Conservation (phyloP, 2,113 vertebrate genomes). For the Mus pahari region DNA sequence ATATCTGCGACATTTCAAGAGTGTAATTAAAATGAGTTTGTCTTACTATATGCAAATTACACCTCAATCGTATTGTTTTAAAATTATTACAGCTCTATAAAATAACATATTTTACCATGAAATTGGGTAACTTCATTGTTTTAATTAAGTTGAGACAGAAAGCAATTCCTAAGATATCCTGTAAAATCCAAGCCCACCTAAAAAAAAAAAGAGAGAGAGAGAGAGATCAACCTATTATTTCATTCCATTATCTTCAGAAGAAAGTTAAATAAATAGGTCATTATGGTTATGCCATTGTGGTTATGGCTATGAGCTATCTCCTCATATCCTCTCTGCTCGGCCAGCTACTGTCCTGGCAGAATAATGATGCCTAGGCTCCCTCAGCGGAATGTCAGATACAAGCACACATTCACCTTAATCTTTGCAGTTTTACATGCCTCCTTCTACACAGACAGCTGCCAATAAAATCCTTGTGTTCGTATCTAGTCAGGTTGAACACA, state of each 20-base stretch:
- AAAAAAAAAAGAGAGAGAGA: constrained; percentile 68
- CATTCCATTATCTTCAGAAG: constrained; percentile 51
- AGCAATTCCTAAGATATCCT: constrained; percentile 95
- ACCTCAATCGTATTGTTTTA: constrained; percentile 40
- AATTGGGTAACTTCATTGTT: constrained; percentile 95
- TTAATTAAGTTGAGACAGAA: constrained; percentile 98
- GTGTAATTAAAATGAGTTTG: background rate
- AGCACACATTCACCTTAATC: background rate
- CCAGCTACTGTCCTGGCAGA: constrained; percentile 4
- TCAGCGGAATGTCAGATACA: background rate
- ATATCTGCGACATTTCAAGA: background rate
- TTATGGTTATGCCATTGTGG: background rate
- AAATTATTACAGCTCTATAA: constrained; percentile 43
- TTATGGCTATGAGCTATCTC: background rate
- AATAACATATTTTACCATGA: constrained; percentile 91
- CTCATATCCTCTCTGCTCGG: background rate
- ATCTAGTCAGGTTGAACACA: background rate
- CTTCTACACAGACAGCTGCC: constrained; percentile 20
- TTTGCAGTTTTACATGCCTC: background rate
- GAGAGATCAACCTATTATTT: constrained; percentile 47
- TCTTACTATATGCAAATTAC: constrained; percentile 47
- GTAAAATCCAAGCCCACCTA: constrained; percentile 98
- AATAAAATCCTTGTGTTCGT: background rate
- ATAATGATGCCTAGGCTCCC: constrained; percentile 9
- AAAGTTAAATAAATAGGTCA: constrained; percentile 52